Conservation (phyloP, 2,797 vertebrate genomes). For the Heteromormyrus szaboi region DNA sequence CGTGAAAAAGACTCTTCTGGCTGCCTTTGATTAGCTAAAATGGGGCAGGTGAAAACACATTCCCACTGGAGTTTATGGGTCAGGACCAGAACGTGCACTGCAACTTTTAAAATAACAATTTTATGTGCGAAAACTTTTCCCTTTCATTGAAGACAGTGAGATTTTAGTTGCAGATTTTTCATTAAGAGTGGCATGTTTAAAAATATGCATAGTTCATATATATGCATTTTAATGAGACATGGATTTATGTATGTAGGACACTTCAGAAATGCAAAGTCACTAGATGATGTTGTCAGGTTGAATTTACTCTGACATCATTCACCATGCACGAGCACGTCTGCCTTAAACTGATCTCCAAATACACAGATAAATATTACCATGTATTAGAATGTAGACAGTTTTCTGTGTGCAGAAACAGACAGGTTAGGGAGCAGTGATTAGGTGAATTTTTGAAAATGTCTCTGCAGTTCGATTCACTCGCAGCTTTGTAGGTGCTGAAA, state of each 20-base stretch:
- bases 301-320: conserved; percentile 63
- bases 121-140: conserved; percentile 23
- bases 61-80: conserved; percentile 39
- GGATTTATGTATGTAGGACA: conserved; percentile 66
- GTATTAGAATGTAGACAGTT: conserved; percentile 27
- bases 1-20: conserved; percentile 20
- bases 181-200: conserved; percentile 58
- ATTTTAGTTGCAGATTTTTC: conserved; percentile 39
- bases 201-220: conserved; percentile 54
- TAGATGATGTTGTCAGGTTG: conserved; percentile 61
- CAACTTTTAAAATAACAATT: conserved; percentile 21
- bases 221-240: conserved; percentile 48
- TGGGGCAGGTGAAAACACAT: conserved; percentile 51
- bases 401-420: background rate
- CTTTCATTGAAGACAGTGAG: conserved; percentile 44
- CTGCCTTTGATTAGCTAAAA: conserved; percentile 50
- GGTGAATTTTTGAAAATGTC: background rate
- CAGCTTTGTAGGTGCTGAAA: background rate
- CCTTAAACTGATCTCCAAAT: conserved; percentile 48
- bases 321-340: conserved; percentile 33
- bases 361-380: conserved; percentile 57
- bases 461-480: background rate
- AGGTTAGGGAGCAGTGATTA: background rate
- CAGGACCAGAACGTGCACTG: conserved; percentile 26
- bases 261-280: conserved; percentile 50